Conservation (phyloP, 2,888 invertebrate genomes). For the Myopa testacea region DNA sequence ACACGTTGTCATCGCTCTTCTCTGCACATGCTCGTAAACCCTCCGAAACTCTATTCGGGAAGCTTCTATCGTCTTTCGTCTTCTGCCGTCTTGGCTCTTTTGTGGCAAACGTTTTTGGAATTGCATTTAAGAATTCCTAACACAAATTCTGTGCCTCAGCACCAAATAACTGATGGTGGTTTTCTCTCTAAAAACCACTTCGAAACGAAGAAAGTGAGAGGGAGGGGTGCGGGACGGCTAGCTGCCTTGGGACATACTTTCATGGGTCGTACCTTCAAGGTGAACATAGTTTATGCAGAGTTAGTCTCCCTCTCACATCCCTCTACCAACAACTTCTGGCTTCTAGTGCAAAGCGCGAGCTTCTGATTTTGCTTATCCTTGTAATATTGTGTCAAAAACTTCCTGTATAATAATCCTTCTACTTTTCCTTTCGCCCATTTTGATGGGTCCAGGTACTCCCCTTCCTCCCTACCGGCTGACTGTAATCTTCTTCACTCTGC, state of each 20-base stretch:
- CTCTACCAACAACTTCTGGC: too few species aligned
- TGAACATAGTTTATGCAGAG: not conserved
- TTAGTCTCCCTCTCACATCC: too few species aligned
- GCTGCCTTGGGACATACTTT: too few species aligned
- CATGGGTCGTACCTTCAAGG: slow-evolving; percentile 10
- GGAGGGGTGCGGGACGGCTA: not conserved
- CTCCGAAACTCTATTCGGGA: too few species aligned
- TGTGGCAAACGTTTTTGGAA: slow-evolving; percentile 13
- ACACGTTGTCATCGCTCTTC: slow-evolving; percentile 7
- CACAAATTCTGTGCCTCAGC: slow-evolving; percentile 4
- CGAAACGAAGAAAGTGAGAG: not conserved
- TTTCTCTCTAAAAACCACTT: not conserved
- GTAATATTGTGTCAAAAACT: not conserved
- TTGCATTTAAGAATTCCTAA: not conserved
- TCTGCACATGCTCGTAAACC: not conserved
- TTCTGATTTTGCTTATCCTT: too few species aligned
- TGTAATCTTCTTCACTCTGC: too few species aligned
- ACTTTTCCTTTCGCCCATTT: slow-evolving; percentile 2
- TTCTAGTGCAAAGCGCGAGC: too few species aligned
- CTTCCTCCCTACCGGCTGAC: not conserved
- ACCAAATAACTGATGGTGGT: not conserved
- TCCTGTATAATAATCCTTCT: slow-evolving; percentile 6
- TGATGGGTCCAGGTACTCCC: not conserved
- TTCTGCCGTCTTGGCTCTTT: slow-evolving; percentile 3
- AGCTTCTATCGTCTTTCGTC: not conserved